Evolutionary conservation across 2,797 vertebrate species (phyloP), one percentile per base, ranked within the genome.

Genomic region (Gymnothorax reevesii): DNA sequence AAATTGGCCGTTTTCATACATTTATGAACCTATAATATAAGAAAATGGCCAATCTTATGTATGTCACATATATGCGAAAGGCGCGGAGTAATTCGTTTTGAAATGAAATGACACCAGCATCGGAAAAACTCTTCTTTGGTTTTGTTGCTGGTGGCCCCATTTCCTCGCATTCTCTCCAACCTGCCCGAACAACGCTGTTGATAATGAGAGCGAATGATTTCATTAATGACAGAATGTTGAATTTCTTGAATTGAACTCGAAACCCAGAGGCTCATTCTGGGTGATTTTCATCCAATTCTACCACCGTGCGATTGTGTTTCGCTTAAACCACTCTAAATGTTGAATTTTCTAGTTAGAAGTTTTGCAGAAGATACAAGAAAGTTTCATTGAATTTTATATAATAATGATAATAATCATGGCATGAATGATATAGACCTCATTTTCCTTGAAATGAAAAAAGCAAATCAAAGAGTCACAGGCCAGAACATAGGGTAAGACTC

Each of bases 71-170:
- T 42, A 42, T 42, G 33, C 33, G 33, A 42, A 42, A 15, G 60
- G n/a, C 10, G 64, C 25, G n/a, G 59, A 17, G 1, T 6, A 0
- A 87, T 33, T 8, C 82, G 25, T 22, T 4, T 7, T 27, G 6
- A 1, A 1, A 89, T 10, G 85, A 91, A 91, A 7, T 0, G 0
- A 84, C 88, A 90, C 88, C 88, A 91, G 69, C 91, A 92, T 57
- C 1, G 12, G 20, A 85, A 54, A 71, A 91, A 91, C 1, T 9
- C 17, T 0, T 69, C 27, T n/a, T 54, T 13, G 17, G 62, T 64
- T 22, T 86, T 27, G 54, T 22, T 17, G 20, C 52, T 5, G 42
- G 22, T 0, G 6, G 60, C 66, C 25, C 60, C 49, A 7, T 60
- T 22, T 22, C 42, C 25, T 8, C 3, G 49, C 27, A 15, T 49